Evolutionary conservation across 2,113 vertebrate species (phyloP).

Genomic region (Grallaria varia): DNA sequence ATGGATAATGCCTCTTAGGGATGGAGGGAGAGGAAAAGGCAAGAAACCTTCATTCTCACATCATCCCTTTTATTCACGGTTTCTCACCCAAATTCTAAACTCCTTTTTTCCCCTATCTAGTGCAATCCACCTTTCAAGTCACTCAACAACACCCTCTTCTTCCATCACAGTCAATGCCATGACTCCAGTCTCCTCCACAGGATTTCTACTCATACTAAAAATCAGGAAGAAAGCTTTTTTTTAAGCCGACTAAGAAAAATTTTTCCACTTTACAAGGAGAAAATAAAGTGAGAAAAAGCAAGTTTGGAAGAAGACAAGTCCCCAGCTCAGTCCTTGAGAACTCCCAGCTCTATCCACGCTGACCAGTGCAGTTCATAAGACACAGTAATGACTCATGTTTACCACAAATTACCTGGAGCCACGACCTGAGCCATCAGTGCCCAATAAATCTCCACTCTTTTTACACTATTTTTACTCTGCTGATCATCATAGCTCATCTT

Average conservation of each 20-base stretch:
- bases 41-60: not conserved
- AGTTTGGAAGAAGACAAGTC: too few relatives aligned
- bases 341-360: too few relatives aligned
- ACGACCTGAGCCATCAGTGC: not conserved
- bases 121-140: not conserved
- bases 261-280: too few relatives aligned
- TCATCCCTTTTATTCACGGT: not conserved
- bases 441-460: not conserved
- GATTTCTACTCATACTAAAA: conserved; percentile 8
- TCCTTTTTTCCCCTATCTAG: rapidly evolving
- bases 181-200: not conserved
- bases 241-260: too few relatives aligned
- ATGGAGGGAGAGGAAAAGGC: rapidly evolving
- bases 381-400: not conserved
- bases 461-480: not conserved
- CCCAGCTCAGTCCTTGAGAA: too few relatives aligned
- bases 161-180: not conserved
- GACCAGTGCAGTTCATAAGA: not conserved
- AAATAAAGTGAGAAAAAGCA: too few relatives aligned
- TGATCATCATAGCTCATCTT: not conserved
- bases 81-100: not conserved
- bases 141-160: not conserved
- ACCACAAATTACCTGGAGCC: not conserved
- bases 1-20: not conserved
- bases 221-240: not conserved